Evolutionary conservation across 53 echinoderm and acorn worm genomes (phyloP).

Genomic region (Glandiceps talaboti): DNA sequence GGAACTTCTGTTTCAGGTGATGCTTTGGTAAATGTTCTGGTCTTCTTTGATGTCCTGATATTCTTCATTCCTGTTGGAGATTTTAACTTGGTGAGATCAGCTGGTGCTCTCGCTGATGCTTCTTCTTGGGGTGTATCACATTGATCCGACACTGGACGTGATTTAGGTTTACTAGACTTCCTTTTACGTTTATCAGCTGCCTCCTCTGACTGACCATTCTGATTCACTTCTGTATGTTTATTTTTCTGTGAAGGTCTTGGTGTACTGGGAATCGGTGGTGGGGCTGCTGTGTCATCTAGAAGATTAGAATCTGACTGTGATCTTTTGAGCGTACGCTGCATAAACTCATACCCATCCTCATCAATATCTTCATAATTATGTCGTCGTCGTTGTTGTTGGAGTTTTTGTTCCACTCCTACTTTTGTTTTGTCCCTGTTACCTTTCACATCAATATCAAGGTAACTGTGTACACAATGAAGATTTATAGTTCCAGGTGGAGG

Average conservation of each 20-base stretch:
- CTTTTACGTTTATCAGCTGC: not conserved
- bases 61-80: conserved; percentile 8
- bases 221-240: not conserved
- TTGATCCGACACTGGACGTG: not conserved
- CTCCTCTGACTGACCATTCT: not conserved
- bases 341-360: not conserved
- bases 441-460: not conserved
- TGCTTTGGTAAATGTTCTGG: conserved; percentile 24
- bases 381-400: not conserved
- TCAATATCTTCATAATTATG: not conserved
- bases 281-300: not conserved
- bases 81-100: not conserved
- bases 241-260: not conserved
- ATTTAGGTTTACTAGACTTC: not conserved
- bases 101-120: not conserved
- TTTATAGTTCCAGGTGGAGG: not conserved
- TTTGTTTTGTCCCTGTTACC: not conserved
- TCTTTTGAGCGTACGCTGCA: not conserved
- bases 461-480: not conserved
- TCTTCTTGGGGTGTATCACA: not conserved
- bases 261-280: not conserved
- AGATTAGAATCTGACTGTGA: not conserved
- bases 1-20: not conserved
- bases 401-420: too few species aligned
- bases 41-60: conserved; percentile 19